Evolutionary conservation across 2,888 invertebrate species (phyloP), one percentile per base, ranked within the genome.

Genomic region (Xanthostigma xanthostigma): DNA sequence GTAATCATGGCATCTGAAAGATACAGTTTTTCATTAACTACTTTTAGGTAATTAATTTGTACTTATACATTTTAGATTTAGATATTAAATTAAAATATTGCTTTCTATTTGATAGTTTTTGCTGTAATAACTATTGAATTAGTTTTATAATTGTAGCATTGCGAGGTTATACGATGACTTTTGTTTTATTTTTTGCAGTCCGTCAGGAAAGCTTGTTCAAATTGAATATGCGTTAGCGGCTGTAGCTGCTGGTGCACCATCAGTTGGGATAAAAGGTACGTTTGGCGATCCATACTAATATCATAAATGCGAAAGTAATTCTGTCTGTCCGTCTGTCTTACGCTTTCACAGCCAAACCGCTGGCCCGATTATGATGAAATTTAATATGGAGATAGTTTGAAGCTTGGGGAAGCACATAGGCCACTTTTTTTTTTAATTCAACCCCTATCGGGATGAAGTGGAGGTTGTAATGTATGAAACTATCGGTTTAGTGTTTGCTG

Each of bases 221-320:
- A 95, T 99, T 59, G 98, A 99, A 74, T 98, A 98, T 86, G 98
- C 98, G 4, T 74, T 98, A 67, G 95, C 96, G 48, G 98, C 98
- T 35, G 98, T 98, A 33, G 91, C 94, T 51, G 93, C 95, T 53
- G 98, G 98, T 51, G 96, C 97, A 4, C 95, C 97, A 3, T 95
- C 97, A 50, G 97, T 99, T 55, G 98, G 97, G 39, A 96, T 99
- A 50, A 94, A 95, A 81, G 89, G 90, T 90, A 69, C 63, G 17
- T 48, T 37, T 53, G 44, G 5, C 12, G n/a, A n/a, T n/a, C n/a
- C n/a, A n/a, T n/a, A n/a, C n/a, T n/a, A n/a, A n/a, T n/a, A n/a
- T n/a, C n/a, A n/a, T n/a, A n/a, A n/a, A n/a, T n/a, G n/a, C n/a
- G n/a, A n/a, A n/a, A n/a, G n/a, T n/a, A n/a, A n/a, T n/a, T n/a